Evolutionary conservation across 2,888 invertebrate genomes (phyloP).

Genomic region (Autographa gamma): DNA sequence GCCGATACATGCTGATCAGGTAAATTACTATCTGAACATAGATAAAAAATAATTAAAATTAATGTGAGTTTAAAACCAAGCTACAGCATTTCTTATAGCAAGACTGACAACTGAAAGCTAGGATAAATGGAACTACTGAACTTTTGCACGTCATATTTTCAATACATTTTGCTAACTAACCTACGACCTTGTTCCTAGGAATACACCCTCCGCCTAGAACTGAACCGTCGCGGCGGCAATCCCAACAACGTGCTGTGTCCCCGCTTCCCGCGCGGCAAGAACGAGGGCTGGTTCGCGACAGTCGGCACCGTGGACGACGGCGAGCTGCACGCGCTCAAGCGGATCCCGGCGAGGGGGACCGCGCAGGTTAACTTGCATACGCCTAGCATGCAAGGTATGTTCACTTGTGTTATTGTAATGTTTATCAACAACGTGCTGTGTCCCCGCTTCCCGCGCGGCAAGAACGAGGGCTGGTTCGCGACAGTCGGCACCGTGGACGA

Average conservation of each 20-base stretch:
- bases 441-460: constrained; percentile 96
- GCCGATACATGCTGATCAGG: constrained; percentile 91
- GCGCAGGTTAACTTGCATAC: constrained; percentile 78
- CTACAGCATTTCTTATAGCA: no score
- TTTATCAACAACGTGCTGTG: constrained; percentile 92
- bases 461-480: constrained; percentile 98
- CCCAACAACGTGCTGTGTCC: constrained; percentile 92
- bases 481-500: constrained; percentile 93
- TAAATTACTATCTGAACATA: no score
- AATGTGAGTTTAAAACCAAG: no score
- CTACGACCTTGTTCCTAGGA: constrained; percentile 83
- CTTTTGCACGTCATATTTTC: no score
- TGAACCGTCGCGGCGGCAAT: constrained; percentile 87
- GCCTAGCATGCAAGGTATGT: constrained; percentile 71
- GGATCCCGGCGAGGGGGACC: constrained; percentile 89
- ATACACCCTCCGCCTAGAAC: constrained; percentile 91
- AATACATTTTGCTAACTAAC: no score
- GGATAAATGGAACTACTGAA: no score
- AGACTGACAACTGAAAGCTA: no score
- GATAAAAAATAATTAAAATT: no score
- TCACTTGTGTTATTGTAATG: no score
- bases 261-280: constrained; percentile 97
- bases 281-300: constrained; percentile 98
- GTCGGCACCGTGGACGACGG: constrained; percentile 92
- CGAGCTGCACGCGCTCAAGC: constrained; percentile 95